Percentiles rank a stretch among this genome's conserved stretches.
These are phyloP conservation scores for mouse (Mus musculus) DNA, from an alignment of 2,113 vertebrate species.

Conservation along the genomic window GRCm39 chr1:117435501-117436000, in stretches of 20 bases:
- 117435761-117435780: neutral
- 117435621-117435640: neutral
- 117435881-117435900: neutral
- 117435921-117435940: neutral
- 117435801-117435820: no score
- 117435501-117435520: neutral
- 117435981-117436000: neutral
- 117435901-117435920: neutral
- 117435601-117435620: neutral
- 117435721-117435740: neutral
- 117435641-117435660: no score
- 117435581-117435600: neutral
- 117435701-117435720: neutral
- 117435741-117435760: neutral
- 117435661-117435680: neutral
- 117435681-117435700: neutral
- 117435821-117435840: no score
- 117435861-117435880: neutral
- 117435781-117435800: no score
- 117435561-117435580: neutral
- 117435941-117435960: neutral
- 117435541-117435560: neutral
- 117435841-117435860: no score
- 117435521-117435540: neutral
- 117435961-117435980: neutral